Conservation (phyloP, 2,888 invertebrate genomes). For the Eupeodes luniger region DNA sequence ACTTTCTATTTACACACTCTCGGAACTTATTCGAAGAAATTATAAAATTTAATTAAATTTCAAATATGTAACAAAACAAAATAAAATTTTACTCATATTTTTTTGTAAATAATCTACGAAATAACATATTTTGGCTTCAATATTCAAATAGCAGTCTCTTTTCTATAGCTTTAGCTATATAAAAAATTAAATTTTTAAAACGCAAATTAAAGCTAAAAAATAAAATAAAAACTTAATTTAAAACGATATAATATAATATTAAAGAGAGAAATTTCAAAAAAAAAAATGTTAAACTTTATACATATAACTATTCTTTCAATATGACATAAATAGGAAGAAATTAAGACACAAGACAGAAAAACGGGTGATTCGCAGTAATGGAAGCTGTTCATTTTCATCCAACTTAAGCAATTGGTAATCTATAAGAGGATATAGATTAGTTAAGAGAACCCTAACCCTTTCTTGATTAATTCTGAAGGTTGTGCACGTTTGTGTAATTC, state of each 20-base stretch:
- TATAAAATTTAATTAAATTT: constrained; percentile 32
- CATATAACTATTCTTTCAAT: constrained; percentile 28
- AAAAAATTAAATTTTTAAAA: constrained; percentile 53
- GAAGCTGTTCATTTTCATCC: not conserved
- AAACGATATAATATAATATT: constrained; percentile 41
- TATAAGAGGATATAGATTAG: no score
- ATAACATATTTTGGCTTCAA: constrained; percentile 52
- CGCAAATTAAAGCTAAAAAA: constrained; percentile 36
- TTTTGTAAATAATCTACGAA: constrained; percentile 61
- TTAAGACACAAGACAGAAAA: not conserved
- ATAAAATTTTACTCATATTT: constrained; percentile 31
- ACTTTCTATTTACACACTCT: constrained; percentile 33
- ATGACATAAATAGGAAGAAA: not conserved
- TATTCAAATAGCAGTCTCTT: constrained; percentile 49
- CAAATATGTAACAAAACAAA: constrained; percentile 29
- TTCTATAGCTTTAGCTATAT: constrained; percentile 60
- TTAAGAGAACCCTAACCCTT: no score
- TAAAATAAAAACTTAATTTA: constrained; percentile 39
- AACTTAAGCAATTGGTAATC: no score
- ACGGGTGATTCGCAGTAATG: not conserved
- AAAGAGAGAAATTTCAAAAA: constrained; percentile 39
- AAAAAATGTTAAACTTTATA: constrained; percentile 50
- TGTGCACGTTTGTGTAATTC: no score
- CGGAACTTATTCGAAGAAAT: constrained; percentile 32
- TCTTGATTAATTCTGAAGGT: no score